Percentiles rank a stretch among this genome's conserved stretches.
Evolutionary conservation across 2,888 invertebrate species (phyloP).

Genomic region (Labia minor): DNA sequence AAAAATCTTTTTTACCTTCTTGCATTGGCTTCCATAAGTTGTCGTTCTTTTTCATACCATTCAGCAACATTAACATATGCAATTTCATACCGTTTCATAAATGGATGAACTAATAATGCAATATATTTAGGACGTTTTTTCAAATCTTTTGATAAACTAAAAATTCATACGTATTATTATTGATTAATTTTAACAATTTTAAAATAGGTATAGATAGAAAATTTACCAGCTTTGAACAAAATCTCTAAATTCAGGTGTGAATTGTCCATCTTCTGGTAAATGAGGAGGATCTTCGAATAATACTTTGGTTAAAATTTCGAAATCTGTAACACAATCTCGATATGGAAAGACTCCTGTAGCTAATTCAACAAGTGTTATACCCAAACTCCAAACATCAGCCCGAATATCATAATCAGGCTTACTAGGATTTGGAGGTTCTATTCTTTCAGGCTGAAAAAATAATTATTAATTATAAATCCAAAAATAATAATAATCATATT

Average conservation of each 20-base stretch:
- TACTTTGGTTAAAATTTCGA: slow-evolving; percentile 90
- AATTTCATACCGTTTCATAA: slow-evolving; percentile 68
- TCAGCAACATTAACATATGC: slow-evolving; percentile 58
- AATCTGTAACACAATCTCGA: slow-evolving; percentile 90
- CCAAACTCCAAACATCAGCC: slow-evolving; percentile 98
- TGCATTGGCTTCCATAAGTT: not conserved
- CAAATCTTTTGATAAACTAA: slow-evolving; percentile 87
- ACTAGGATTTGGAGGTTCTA: slow-evolving; percentile 84
- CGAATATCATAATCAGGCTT: slow-evolving; percentile 96
- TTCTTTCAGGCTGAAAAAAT: slow-evolving; percentile 76
- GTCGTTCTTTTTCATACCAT: slow-evolving; percentile 63
- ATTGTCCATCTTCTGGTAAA: slow-evolving; percentile 64
- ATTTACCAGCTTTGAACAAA: slow-evolving; percentile 85
- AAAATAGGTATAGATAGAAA: slow-evolving; percentile 14
- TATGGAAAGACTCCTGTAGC: slow-evolving; percentile 95
- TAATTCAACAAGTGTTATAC: slow-evolving; percentile 90
- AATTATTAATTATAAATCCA: slow-evolving; percentile 16
- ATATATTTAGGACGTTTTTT: slow-evolving; percentile 87
- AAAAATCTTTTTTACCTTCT: no score
- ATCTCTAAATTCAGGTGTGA: slow-evolving; percentile 74
- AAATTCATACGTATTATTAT: no score
- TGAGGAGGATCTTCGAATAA: slow-evolving; percentile 80
- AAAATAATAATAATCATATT: not conserved
- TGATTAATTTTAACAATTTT: not conserved
- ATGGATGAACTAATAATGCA: slow-evolving; percentile 75